These are phyloP conservation scores for Laticauda laticaudata DNA, from an alignment of 2,113 vertebrate genomes.

Conservation along the genomic window DNA sequence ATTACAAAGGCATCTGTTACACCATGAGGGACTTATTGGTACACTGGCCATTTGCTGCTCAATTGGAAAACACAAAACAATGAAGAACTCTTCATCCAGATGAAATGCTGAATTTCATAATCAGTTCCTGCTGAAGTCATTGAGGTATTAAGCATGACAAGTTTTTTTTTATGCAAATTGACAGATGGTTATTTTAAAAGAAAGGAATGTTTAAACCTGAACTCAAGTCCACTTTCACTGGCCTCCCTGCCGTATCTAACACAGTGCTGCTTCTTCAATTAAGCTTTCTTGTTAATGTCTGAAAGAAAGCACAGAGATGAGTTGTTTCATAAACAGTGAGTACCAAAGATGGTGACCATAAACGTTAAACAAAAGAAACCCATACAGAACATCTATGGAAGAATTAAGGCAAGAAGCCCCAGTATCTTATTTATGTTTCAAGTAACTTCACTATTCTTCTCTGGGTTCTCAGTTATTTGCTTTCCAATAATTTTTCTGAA, in stretches of 20 bases:
- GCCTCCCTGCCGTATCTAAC: background rate
- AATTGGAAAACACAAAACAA: constrained; percentile 41
- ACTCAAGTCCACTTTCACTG: background rate
- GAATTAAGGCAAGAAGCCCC: background rate
- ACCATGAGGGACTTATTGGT: constrained; percentile 39
- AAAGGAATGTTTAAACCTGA: background rate
- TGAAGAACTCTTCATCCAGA: constrained; percentile 20
- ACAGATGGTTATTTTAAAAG: background rate
- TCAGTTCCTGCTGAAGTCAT: constrained; percentile 5
- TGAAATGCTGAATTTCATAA: constrained; percentile 38
- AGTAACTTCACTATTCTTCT: background rate
- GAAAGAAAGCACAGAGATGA: background rate
- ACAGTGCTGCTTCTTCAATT: background rate
- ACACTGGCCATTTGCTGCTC: constrained; percentile 34
- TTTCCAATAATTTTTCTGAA: background rate
- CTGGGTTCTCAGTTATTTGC: background rate
- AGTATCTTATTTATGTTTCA: background rate
- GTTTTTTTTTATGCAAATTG: background rate
- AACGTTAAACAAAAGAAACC: background rate
- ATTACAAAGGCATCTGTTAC: constrained; percentile 57
- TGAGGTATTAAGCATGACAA: background rate
- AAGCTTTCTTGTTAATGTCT: background rate
- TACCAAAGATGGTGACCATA: background rate
- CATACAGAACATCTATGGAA: background rate
- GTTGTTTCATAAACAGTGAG: background rate